Evolutionary conservation across 53 echinoderm and acorn worm genomes (phyloP), one percentile per base, ranked within the genome.

Genomic region (Crossaster papposus): DNA sequence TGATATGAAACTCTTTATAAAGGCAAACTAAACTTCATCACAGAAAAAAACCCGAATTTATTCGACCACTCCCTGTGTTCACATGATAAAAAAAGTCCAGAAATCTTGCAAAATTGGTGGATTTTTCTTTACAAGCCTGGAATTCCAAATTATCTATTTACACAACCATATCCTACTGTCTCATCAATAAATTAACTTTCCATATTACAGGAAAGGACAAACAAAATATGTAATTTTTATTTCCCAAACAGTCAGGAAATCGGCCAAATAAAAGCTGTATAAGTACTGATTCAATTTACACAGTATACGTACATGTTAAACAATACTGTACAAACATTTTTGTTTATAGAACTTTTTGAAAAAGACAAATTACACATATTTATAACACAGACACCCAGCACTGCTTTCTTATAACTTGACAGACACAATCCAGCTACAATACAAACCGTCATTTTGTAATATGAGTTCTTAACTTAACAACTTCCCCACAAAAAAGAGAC

Each of bases 131-230:
- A 82, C 34, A 36, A 4, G 24, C 17, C 44, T 83, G 83, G 83
- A 83, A 83, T 84, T 72, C 84, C 15, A 37, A 72, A 17, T n/a
- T 32, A 72, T 7, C 72, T 84, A 84, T 84, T 84, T 84, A 84
- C 80, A 80, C 54, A 84, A 84, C 36, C 15, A 53, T 22, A 84
- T 53, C 44, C 18, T 32, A 23, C 20, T 83, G 68, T 65, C n/a
- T 83, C 50, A 13, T 29, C 83, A 78, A 78, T 78, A 78, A 78
- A 78, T 78, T n/a, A 76, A 36, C 7, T 78, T 78, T 35, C 22
- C 23, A 62, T 74, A 12, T 13, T n/a, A 71, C 26, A 28, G 32
- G 22, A 74, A 74, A 74, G 33, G 31, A 74, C 8, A 74, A 33
- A 74, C 23, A 74, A 68, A 26, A 68, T 74, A 30, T 70, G 13